Evolutionary conservation across 1,140 invertebrate genomes (phyloP).

Genomic region (Drosophila auraria): DNA sequence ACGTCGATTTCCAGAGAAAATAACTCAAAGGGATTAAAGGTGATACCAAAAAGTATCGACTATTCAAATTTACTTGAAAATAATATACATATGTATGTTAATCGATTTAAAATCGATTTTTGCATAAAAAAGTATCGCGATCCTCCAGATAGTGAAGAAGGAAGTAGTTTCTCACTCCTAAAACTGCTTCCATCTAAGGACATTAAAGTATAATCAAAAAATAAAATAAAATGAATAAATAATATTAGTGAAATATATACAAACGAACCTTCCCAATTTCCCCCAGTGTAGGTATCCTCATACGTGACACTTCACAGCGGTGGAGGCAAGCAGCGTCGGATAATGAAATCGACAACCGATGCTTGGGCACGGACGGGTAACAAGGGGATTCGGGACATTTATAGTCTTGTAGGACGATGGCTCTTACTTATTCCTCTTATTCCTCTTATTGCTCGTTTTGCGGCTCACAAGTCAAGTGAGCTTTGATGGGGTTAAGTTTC

Average conservation of each 20-base stretch:
- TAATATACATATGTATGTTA: neutral
- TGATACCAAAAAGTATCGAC: neutral
- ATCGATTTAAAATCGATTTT: neutral
- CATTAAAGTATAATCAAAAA: neutral
- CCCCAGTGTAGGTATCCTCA: neutral
- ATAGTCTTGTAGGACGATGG: constrained; percentile 14
- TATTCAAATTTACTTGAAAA: neutral
- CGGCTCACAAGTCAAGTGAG: constrained; percentile 29
- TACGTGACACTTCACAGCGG: constrained; percentile 31
- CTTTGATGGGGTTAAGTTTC: constrained; percentile 15
- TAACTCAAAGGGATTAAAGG: neutral
- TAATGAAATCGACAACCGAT: constrained; percentile 37
- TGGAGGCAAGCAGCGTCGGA: constrained; percentile 8
- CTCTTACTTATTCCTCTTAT: constrained; percentile 16
- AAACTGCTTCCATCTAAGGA: no score
- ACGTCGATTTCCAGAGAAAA: constrained; percentile 1
- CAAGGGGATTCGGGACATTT: constrained; percentile 13
- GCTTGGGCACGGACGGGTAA: constrained; percentile 22
- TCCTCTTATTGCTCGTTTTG: constrained; percentile 28
- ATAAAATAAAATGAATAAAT: no score
- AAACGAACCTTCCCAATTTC: neutral
- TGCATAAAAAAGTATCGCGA: no score
- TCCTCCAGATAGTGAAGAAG: no score
- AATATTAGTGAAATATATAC: neutral
- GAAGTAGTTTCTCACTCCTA: no score